Evolutionary conservation across 2,888 invertebrate genomes (phyloP).

Genomic region (Spatulosminthurus flaviceps): DNA sequence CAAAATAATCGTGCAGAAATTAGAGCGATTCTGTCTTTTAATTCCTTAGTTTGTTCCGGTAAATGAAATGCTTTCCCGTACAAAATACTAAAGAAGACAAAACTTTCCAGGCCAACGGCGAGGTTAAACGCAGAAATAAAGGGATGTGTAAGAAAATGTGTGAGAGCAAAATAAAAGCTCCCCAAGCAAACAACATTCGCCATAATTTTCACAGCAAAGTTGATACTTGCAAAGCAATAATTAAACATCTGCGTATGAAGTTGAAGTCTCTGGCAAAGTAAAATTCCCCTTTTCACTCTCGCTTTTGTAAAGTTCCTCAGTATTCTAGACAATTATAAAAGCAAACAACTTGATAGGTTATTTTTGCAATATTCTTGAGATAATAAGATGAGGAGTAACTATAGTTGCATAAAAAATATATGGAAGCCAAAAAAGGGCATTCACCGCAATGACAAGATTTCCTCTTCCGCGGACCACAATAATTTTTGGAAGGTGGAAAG

Average conservation of each 20-base stretch:
- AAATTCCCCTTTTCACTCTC: not conserved
- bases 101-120: not conserved
- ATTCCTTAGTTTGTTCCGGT: not conserved
- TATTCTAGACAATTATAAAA: not conserved
- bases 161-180: not conserved
- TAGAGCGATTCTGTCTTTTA: not conserved
- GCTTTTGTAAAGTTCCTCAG: not conserved
- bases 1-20: not conserved
- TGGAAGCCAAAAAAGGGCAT: too few species aligned
- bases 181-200: not conserved
- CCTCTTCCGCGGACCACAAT: not conserved
- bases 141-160: not conserved
- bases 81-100: not conserved
- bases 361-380: not conserved
- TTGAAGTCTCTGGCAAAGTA: not conserved
- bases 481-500: not conserved
- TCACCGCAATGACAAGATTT: not conserved
- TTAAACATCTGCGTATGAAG: not conserved
- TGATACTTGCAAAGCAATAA: not conserved
- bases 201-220: not conserved
- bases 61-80: not conserved
- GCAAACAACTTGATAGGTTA: too few species aligned
- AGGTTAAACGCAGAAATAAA: not conserved
- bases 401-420: not conserved
- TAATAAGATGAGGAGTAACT: not conserved